Percentiles rank a stretch among this genome's conserved stretches.
Evolutionary conservation across 2,113 vertebrate species (phyloP).

Genomic region (Nicator chloris): DNA sequence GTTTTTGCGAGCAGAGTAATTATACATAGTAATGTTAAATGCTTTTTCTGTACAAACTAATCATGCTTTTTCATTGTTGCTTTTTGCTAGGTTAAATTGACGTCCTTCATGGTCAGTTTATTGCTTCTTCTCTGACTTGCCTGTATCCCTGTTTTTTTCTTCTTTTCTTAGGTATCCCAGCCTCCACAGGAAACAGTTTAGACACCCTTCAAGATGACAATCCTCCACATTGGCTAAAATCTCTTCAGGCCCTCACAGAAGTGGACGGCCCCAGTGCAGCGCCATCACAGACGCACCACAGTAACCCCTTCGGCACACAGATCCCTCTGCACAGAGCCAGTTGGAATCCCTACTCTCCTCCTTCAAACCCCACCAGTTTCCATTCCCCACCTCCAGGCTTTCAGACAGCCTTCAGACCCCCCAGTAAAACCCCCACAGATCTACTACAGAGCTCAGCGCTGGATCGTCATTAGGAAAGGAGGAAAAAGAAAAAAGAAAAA

Average conservation of each 20-base stretch:
- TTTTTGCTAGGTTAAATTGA: slow-evolving; percentile 43
- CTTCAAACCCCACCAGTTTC: slow-evolving; percentile 89
- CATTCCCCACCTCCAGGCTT: slow-evolving; percentile 98
- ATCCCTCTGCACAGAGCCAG: slow-evolving; percentile 96
- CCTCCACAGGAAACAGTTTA: slow-evolving; percentile 92
- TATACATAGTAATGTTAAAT: not conserved
- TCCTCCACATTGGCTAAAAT: slow-evolving; percentile 99
- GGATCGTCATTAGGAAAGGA: slow-evolving; percentile 95
- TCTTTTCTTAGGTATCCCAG: slow-evolving; percentile 85
- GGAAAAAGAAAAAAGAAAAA: slow-evolving; percentile 66
- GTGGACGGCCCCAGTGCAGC: slow-evolving; percentile 90
- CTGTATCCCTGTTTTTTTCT: slow-evolving; percentile 40
- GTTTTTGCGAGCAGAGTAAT: not conserved
- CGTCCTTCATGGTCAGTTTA: not conserved
- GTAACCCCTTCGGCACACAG: slow-evolving; percentile 88
- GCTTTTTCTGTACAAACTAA: slow-evolving; percentile 43
- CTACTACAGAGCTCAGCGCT: slow-evolving; percentile 97
- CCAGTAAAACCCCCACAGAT: slow-evolving; percentile 96
- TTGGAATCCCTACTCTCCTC: slow-evolving; percentile 92
- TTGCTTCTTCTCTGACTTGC: slow-evolving; percentile 46
- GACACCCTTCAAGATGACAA: slow-evolving; percentile 98
- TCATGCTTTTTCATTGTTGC: slow-evolving; percentile 21
- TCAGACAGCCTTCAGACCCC: slow-evolving; percentile 98
- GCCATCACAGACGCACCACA: slow-evolving; percentile 82
- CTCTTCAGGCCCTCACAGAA: slow-evolving; percentile 98